Percentiles rank a stretch among this genome's conserved stretches.
phyloP scores from a whole-genome alignment of 2,113 vertebrate genomes.

The Pelodiscus sinensis region DNA sequence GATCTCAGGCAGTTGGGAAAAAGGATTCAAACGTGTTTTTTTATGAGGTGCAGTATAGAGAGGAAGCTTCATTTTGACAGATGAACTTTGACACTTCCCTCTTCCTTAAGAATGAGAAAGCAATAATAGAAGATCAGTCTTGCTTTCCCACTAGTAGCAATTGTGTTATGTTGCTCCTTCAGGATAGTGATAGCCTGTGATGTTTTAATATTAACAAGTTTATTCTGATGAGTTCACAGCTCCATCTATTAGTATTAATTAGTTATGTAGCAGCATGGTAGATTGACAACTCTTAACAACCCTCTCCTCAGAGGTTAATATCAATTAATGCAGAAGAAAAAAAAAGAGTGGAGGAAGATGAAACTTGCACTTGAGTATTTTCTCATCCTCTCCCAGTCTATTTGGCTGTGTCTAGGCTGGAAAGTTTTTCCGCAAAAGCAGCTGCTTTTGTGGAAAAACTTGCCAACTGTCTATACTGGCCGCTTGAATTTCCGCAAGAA shows the following conservation, averaged over 20 bases:
- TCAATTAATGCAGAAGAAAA: background rate
- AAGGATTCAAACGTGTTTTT: background rate
- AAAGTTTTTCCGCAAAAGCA: no score
- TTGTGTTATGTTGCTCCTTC: background rate
- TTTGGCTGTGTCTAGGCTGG: no score
- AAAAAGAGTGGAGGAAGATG: background rate
- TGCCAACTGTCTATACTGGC: no score
- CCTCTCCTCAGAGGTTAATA: background rate
- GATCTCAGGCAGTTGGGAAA: background rate
- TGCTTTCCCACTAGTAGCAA: background rate
- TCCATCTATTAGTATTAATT: constrained; percentile 53
- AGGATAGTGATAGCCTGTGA: background rate
- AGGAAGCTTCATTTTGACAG: background rate
- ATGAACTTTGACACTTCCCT: constrained; percentile 25
- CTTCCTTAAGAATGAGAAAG: constrained; percentile 39
- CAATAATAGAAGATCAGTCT: background rate
- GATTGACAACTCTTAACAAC: background rate
- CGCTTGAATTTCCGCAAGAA: no score
- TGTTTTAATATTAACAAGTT: constrained; percentile 47
- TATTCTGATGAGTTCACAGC: constrained; percentile 31
- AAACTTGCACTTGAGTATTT: background rate
- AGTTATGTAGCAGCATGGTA: background rate
- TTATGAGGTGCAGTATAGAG: background rate
- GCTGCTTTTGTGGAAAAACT: no score
- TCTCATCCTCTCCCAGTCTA: background rate